Evolutionary conservation across 1,140 invertebrate species (phyloP), one percentile per base, ranked within the genome.

Genomic region (Drosophila truncata): DNA sequence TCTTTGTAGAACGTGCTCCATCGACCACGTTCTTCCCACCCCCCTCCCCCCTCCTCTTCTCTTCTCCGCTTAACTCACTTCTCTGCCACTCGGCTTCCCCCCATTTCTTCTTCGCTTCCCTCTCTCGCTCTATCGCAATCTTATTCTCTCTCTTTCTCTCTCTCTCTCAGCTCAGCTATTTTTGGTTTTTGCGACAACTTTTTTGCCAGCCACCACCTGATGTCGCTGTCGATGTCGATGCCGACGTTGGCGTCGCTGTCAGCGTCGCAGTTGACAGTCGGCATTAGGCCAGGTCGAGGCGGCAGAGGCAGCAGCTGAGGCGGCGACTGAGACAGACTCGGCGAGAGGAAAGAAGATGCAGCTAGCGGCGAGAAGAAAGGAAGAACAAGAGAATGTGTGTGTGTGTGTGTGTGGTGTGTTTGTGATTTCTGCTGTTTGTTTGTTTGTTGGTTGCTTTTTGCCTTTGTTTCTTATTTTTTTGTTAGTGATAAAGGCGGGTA

Each of bases 281-380:
- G 73, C 75, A 61, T 83, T 82, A 64, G 80, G 75, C 75, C 80
- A 83, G 80, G 80, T 83, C 80, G 81, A 70, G 77, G 63, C 64
- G 69, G 63, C 18, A 47, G 54, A 44, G 64, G 42, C 58, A 46
- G 59, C 52, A 54, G 52, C 50, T 59, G 55, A 64, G 61, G 27
- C 54, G 14, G 20, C 14, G 57, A 16, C 57, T 16, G 41, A 59
- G 57, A 59, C 39, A 47, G 39, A 49, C 62, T 42, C 27, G 54
- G 50, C 50, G 37, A 20, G 64, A 35, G 59, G 60, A n/a, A 69
- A 58, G 59, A 25, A 63, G n/a, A 44, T 33, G 69, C 50, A 60
- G 31, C 3, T 16, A 29, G 35, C 7, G 35, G 35, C 7, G 35
- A 39, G 31, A 35, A 64, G 18, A 8, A 18, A 58, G 37, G 5